Evolutionary conservation across 2,888 invertebrate genomes (phyloP).

Genomic region (Leptopilina myrica): DNA sequence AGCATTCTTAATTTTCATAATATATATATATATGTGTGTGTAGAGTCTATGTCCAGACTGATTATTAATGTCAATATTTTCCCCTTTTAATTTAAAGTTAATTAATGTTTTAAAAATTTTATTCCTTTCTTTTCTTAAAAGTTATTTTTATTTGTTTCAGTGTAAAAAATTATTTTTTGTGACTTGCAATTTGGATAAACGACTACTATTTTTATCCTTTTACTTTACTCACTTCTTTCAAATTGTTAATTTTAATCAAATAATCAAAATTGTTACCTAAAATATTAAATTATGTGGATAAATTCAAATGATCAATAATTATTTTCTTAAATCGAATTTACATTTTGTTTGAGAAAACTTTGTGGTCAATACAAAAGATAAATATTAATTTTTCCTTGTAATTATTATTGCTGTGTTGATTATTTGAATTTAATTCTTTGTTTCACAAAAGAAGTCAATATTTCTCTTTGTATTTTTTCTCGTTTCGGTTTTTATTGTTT

Average conservation of each 20-base stretch:
- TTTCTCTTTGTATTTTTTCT: too few relatives aligned
- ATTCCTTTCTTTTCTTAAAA: not conserved
- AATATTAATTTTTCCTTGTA: too few relatives aligned
- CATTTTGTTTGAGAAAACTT: too few relatives aligned
- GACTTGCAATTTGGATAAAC: not conserved
- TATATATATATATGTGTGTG: too few relatives aligned
- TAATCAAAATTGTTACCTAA: not conserved
- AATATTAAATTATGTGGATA: not conserved
- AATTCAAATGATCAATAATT: too few relatives aligned
- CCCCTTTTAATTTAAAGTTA: not conserved
- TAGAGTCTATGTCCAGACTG: not conserved
- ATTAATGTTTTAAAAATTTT: not conserved
- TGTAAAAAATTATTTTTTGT: not conserved
- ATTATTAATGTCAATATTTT: not conserved
- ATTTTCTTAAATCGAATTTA: too few relatives aligned
- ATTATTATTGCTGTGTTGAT: too few relatives aligned
- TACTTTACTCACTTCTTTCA: slow-evolving; percentile 8
- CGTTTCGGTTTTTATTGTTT: too few relatives aligned
- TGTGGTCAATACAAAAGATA: too few relatives aligned
- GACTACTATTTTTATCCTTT: not conserved
- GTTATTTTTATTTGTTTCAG: not conserved
- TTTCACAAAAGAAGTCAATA: too few relatives aligned
- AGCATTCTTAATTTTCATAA: slow-evolving; percentile 41
- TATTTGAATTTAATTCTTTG: too few relatives aligned
- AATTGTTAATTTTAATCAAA: not conserved